Base-by-base conservation (phyloP, 2,888 invertebrate genomes). In the Tetragonisca angustula region DNA sequence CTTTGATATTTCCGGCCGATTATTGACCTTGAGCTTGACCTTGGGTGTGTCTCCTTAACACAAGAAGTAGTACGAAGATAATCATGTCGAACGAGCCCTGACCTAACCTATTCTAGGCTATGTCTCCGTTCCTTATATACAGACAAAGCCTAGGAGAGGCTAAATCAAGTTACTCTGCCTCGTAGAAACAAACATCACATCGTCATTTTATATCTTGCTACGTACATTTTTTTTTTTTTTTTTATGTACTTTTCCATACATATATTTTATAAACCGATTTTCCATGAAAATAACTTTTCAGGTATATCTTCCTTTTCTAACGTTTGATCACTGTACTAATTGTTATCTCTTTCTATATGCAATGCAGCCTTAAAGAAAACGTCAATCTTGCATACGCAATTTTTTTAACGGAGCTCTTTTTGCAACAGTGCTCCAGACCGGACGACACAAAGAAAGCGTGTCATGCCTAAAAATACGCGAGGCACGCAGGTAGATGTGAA, bases 121-220 rank as follows among this genome's bases (percentile, higher is more conserved):
- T 94, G 94, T 94, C 94, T 94, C 89, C 86, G 91, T 93, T 89
- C 81, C 90, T 86, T 85, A 76, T 68, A 83, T 92, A 94, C 93
- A 94, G 94, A 94, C 94, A 94, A 94, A 94, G 94, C 94, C 94
- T 94, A 94, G 94, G 94, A 94, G 94, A 94, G 94, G 94, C 94
- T 94, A 93, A 92, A 92, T 88, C 93, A 93, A 92, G 93, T 89
- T 84, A 89, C 92, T 91, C 92, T 76, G 74, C 17, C 71, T 64
- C 71, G 27, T n/a, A 61, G 50, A 79, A 77, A 59, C 27, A 11
- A 59, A 27, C 21, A n/a, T 61, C 68, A 73, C 64, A 76, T 59
- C 65, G 59, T 50, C 27, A n/a, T 72, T 32, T 54, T 19, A 36
- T 75, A 56, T 68, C 32, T 27, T n/a, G 17, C 65, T 65, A 2